Evolutionary conservation across 2,113 vertebrate species (phyloP).

Genomic region (zebrafish (Danio rerio)): GRCz12tu NC_133198.1:1351501-1352000

Average conservation of each 20-base stretch:
- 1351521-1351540: too few relatives aligned
- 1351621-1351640: not conserved
- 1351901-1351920: not conserved
- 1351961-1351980: too few relatives aligned
- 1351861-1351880: not conserved
- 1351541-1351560: too few relatives aligned
- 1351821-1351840: not conserved
- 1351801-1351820: not conserved
- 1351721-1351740: not conserved
- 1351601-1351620: not conserved
- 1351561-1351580: too few relatives aligned
- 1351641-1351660: not conserved
- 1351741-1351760: not conserved
- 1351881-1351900: not conserved
- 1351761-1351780: not conserved
- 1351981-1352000: not conserved
- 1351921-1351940: not conserved
- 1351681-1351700: not conserved
- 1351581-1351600: too few relatives aligned
- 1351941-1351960: not conserved
- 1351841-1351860: constrained; percentile 24
- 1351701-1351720: not conserved
- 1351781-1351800: not conserved
- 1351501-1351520: too few relatives aligned
- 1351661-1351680: too few relatives aligned